A percentile compares a stretch with the other conserved stretches of the same genome.
These are phyloP conservation scores for Myathropa florea DNA, from an alignment of 2,888 invertebrate species.

Conservation along the genomic window DNA sequence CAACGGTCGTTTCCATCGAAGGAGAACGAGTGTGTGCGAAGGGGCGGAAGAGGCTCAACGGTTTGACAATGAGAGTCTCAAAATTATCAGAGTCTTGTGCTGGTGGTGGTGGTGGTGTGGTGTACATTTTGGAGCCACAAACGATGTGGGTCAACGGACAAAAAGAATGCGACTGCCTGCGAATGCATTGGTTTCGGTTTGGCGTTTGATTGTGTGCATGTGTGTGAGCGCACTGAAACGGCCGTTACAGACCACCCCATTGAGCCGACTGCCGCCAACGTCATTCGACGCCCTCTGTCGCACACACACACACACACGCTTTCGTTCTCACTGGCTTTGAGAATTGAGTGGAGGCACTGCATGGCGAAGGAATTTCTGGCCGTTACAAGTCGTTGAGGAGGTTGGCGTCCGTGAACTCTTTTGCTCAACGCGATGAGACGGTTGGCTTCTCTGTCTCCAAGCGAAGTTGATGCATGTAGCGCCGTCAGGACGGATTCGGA, in stretches of 20 bases:
- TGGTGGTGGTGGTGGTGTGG: conserved; percentile 21
- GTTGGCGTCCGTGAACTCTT: conserved; percentile 50
- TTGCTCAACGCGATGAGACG: conserved; percentile 39
- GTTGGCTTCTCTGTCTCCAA: not conserved
- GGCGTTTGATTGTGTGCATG: not conserved
- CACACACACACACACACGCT: not conserved
- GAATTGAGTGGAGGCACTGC: not conserved
- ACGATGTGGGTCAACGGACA: conserved; percentile 67
- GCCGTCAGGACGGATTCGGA: not conserved
- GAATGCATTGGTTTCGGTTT: conserved; percentile 14
- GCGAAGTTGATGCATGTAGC: not conserved
- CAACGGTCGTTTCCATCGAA: conserved; percentile 68
- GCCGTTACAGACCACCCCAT: conserved; percentile 67
- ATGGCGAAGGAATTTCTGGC: conserved; percentile 48
- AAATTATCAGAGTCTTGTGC: conserved; percentile 8
- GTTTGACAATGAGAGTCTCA: conserved; percentile 26
- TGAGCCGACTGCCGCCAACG: conserved; percentile 29
- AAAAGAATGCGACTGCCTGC: conserved; percentile 48
- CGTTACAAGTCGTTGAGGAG: conserved; percentile 36
- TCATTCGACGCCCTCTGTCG: not conserved
- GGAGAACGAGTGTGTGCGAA: conserved; percentile 1
- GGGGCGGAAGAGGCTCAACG: conserved; percentile 23
- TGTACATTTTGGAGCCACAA: conserved; percentile 57
- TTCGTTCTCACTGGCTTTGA: not conserved
- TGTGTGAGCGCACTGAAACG: conserved; percentile 29